Conservation (phyloP, 2,888 invertebrate species). For the Cryptocheilus praepositus region DNA sequence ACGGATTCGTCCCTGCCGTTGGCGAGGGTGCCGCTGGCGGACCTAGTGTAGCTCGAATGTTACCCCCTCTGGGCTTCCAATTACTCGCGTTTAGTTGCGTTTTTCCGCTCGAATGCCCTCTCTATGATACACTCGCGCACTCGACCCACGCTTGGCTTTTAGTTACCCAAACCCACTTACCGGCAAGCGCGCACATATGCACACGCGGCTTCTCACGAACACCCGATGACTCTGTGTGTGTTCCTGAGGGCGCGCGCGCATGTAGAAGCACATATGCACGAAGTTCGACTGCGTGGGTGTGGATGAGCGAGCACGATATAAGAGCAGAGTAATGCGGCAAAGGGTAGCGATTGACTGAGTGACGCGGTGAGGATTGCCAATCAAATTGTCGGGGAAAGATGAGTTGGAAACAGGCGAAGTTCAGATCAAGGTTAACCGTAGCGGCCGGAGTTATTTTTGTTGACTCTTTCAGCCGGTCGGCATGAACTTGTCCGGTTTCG, state of each 20-base stretch:
- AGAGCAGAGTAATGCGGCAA: slow-evolving; percentile 46
- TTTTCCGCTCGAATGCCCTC: slow-evolving; percentile 73
- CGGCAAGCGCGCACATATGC: slow-evolving; percentile 34
- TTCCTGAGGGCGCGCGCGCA: not conserved
- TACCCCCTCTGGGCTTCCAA: slow-evolving; percentile 66
- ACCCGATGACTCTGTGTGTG: slow-evolving; percentile 13
- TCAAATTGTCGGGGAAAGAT: slow-evolving; percentile 58
- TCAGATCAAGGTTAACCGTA: too few species aligned
- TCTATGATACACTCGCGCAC: slow-evolving; percentile 72
- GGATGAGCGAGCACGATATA: slow-evolving; percentile 7
- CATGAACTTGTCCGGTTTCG: too few species aligned
- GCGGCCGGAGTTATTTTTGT: too few species aligned
- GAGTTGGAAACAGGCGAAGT: slow-evolving; percentile 10
- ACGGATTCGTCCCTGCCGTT: slow-evolving; percentile 51
- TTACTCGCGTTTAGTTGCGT: slow-evolving; percentile 74
- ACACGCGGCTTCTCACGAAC: slow-evolving; percentile 6
- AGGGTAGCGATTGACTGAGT: slow-evolving; percentile 58
- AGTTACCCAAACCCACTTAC: slow-evolving; percentile 71
- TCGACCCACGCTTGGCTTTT: slow-evolving; percentile 69
- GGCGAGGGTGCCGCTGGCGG: slow-evolving; percentile 49
- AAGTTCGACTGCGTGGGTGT: slow-evolving; percentile 17
- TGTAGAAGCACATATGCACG: slow-evolving; percentile 2
- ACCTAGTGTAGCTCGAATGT: slow-evolving; percentile 57
- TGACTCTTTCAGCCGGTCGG: too few species aligned
- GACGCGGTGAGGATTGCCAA: slow-evolving; percentile 56